Percentiles rank a stretch among this genome's conserved stretches.
These are phyloP conservation scores for Onychostruthus taczanowskii DNA, from an alignment of 2,113 vertebrate genomes.

Conservation along the genomic window DNA sequence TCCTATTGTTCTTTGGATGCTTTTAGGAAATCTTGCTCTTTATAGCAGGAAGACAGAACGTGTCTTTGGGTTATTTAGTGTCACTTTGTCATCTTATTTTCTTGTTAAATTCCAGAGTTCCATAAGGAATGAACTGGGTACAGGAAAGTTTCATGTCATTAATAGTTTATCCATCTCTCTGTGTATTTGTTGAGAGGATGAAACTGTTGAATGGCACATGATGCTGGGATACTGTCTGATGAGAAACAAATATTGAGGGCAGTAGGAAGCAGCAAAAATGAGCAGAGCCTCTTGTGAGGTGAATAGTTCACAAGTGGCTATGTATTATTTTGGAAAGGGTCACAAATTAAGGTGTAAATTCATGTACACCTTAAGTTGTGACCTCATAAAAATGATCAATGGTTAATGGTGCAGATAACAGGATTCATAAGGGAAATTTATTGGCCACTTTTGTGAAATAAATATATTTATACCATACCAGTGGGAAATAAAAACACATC, in stretches of 20 bases:
- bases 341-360: conserved; percentile 72
- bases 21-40: neutral
- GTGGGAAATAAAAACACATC: conserved; percentile 83
- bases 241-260: neutral
- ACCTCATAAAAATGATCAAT: conserved; percentile 82
- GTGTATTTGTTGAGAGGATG: neutral
- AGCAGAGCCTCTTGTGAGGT: conserved; percentile 50
- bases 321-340: conserved; percentile 72
- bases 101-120: neutral
- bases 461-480: conserved; percentile 82
- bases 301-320: conserved; percentile 71
- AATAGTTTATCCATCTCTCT: neutral
- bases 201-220: neutral
- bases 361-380: conserved; percentile 71
- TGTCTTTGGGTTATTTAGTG: neutral
- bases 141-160: neutral
- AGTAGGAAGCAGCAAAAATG: conserved; percentile 12
- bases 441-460: conserved; percentile 82
- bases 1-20: neutral
- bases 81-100: neutral
- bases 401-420: conserved; percentile 79
- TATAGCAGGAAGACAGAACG: neutral
- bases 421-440: conserved; percentile 86
- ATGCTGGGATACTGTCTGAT: neutral
- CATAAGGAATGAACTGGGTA: neutral